A percentile compares a stretch with the other conserved stretches of the same genome.
Conservation (phyloP, 2,888 invertebrate genomes). For the Cataglyphis cursor region DNA sequence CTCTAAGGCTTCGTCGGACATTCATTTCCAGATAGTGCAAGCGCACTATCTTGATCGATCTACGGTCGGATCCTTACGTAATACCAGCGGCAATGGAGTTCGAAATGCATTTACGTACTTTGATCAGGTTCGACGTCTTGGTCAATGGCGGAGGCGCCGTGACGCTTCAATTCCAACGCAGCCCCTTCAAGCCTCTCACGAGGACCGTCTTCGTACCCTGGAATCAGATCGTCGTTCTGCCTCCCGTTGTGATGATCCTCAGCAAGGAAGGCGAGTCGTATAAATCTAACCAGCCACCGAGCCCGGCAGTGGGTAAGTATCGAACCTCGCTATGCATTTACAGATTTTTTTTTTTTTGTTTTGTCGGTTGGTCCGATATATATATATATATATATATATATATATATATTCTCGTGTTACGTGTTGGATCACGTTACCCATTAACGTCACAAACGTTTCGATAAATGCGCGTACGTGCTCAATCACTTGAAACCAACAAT, state of each 20-base stretch:
- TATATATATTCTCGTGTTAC: slow-evolving; percentile 47
- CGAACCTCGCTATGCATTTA: slow-evolving; percentile 33
- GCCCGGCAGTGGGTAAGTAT: slow-evolving; percentile 85
- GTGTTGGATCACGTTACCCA: slow-evolving; percentile 38
- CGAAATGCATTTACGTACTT: slow-evolving; percentile 72
- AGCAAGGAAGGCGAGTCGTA: slow-evolving; percentile 89
- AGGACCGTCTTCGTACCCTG: slow-evolving; percentile 98
- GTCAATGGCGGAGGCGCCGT: slow-evolving; percentile 99
- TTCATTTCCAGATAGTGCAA: slow-evolving; percentile 37
- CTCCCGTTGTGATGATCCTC: slow-evolving; percentile 95
- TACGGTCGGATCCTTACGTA: slow-evolving; percentile 48
- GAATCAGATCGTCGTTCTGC: slow-evolving; percentile 98
- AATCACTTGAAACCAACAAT: slow-evolving; percentile 32
- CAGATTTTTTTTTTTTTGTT: slow-evolving; percentile 51
- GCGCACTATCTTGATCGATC: slow-evolving; percentile 55
- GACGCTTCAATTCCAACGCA: slow-evolving; percentile 97
- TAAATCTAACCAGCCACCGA: slow-evolving; percentile 85
- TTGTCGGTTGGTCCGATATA: slow-evolving; percentile 18
- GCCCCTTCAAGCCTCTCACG: slow-evolving; percentile 96
- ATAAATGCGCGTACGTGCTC: slow-evolving; percentile 54
- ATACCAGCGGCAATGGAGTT: slow-evolving; percentile 64
- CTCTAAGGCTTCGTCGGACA: slow-evolving; percentile 40
- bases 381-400: slow-evolving; percentile 29
- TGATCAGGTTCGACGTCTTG: slow-evolving; percentile 97
- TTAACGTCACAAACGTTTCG: slow-evolving; percentile 55